Conservation (phyloP, 2,888 invertebrate genomes). For the Amorpha juglandis region DNA sequence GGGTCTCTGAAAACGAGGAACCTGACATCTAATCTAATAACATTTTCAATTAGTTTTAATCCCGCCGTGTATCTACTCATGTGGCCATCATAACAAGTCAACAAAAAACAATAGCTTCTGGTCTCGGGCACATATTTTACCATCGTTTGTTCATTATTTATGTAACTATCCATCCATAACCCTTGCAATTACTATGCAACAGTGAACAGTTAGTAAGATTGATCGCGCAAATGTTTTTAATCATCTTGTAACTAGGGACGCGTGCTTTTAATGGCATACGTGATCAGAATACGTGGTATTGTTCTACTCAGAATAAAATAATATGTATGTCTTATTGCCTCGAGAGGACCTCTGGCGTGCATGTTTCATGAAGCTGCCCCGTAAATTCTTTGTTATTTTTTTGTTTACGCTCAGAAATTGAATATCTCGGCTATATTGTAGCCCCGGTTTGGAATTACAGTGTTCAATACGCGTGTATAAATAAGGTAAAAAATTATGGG, state of each 20-base stretch:
- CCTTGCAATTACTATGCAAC: slow-evolving; percentile 41
- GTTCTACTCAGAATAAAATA: slow-evolving; percentile 25
- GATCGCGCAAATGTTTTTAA: slow-evolving; percentile 46
- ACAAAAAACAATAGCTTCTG: not conserved
- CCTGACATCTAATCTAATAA: not conserved
- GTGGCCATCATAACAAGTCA: not conserved
- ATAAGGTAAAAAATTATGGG: too few species aligned
- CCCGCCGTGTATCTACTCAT: not conserved
- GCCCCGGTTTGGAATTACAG: not conserved
- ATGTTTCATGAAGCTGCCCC: slow-evolving; percentile 25
- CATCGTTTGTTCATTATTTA: not conserved
- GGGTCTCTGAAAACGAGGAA: not conserved
- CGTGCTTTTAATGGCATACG: slow-evolving; percentile 34
- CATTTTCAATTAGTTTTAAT: not conserved
- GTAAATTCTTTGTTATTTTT: slow-evolving; percentile 15
- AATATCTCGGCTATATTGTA: slow-evolving; percentile 2
- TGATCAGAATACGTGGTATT: slow-evolving; percentile 34
- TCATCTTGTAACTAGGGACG: slow-evolving; percentile 31
- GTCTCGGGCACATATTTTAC: not conserved
- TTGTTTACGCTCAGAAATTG: not conserved
- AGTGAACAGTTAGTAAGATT: slow-evolving; percentile 39
- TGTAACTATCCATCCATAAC: slow-evolving; percentile 38
- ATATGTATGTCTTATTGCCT: slow-evolving; percentile 24
- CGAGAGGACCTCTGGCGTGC: slow-evolving; percentile 22
- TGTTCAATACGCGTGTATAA: too few species aligned